Evolutionary conservation across 2,113 vertebrate species (phyloP).

Genomic region (Cyprinus carpio): DNA sequence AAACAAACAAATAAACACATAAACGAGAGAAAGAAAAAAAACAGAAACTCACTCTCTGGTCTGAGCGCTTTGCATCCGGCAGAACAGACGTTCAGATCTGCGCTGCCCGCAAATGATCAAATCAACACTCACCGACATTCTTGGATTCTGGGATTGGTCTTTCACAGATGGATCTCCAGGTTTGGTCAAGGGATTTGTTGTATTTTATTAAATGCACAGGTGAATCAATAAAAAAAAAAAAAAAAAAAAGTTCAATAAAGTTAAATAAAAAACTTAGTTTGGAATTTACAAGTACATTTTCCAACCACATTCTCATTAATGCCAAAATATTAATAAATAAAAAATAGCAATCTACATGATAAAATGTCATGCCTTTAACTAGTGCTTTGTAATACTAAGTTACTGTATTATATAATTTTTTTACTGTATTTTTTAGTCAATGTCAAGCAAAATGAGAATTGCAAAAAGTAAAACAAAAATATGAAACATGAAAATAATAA

Average conservation of each 20-base stretch:
- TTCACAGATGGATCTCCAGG: conserved; percentile 1
- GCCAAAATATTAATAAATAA: not conserved
- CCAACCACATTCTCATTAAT: not conserved
- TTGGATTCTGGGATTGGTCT: conserved; percentile 18
- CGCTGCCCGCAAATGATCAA: not conserved
- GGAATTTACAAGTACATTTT: not conserved
- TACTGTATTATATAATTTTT: not conserved
- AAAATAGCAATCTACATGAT: not conserved
- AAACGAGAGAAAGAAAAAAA: conserved; percentile 24
- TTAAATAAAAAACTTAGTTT: too few species aligned
- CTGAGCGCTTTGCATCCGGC: conserved; percentile 25
- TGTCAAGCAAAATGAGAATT: not conserved
- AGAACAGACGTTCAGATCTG: conserved; percentile 14
- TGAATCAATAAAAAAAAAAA: not conserved
- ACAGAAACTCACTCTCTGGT: conserved; percentile 14
- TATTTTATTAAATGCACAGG: not conserved
- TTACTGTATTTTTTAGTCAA: too few species aligned
- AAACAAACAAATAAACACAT: conserved; percentile 28
- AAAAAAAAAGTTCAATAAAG: too few species aligned
- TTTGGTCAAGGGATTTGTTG: not conserved
- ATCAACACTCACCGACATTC: conserved; percentile 19
- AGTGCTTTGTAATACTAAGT: not conserved
- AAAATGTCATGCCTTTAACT: not conserved
- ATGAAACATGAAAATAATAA: not conserved
- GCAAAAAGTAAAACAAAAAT: not conserved